These are phyloP conservation scores for Anguilla marmorata DNA, from an alignment of 2,797 vertebrate species.

Conservation along the genomic window DNA sequence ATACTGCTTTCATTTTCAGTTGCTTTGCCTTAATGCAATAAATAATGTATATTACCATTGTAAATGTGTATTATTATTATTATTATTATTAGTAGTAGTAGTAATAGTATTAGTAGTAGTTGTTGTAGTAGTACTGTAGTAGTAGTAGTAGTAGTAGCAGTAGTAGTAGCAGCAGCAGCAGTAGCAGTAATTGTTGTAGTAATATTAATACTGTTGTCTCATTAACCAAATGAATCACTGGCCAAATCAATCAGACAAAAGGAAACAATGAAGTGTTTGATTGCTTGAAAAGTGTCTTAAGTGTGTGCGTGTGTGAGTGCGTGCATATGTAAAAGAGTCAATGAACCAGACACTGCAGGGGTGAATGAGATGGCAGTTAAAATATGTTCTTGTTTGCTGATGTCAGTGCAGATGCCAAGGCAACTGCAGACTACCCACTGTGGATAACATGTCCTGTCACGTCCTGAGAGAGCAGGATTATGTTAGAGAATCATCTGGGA, in stretches of 20 bases:
- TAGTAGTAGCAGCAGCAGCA: too few species aligned
- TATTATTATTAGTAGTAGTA: too few species aligned
- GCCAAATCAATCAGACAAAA: neutral
- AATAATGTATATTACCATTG: too few species aligned
- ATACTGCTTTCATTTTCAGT: too few species aligned
- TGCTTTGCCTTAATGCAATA: too few species aligned
- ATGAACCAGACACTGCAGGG: neutral
- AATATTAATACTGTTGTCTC: too few species aligned
- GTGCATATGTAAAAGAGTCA: neutral
- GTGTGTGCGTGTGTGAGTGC: neutral
- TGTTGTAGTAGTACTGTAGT: too few species aligned
- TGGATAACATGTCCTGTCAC: neutral
- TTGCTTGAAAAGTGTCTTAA: neutral
- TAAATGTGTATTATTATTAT: too few species aligned
- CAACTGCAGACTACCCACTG: neutral
- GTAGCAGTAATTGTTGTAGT: too few species aligned
- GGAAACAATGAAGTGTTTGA: neutral
- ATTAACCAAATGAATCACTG: neutral
- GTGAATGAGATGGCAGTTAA: neutral
- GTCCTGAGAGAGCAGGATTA: neutral
- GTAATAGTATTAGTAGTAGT: too few species aligned
- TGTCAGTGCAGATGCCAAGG: neutral
- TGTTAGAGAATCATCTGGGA: neutral
- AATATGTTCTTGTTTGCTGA: neutral
- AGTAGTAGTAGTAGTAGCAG: too few species aligned